Evolutionary conservation across 2,888 invertebrate genomes (phyloP).

Genomic region (Pachycephus smyrnensis): DNA sequence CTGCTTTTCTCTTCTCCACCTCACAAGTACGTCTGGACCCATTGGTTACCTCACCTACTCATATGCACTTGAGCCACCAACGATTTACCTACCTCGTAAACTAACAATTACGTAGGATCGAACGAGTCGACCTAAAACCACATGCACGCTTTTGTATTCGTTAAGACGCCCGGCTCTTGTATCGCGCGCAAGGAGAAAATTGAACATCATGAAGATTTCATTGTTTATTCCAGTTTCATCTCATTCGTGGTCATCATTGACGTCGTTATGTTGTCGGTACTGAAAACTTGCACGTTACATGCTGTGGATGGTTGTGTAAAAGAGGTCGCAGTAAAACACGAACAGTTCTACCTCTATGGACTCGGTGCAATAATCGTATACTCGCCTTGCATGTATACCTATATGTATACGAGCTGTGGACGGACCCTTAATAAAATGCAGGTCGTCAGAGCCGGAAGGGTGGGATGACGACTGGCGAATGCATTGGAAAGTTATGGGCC

Average conservation of each 20-base stretch:
- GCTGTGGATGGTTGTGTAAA: neutral
- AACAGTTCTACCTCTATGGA: neutral
- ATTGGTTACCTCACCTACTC: neutral
- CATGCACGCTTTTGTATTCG: neutral
- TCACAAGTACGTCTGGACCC: neutral
- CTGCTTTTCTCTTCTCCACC: neutral
- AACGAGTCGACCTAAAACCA: neutral
- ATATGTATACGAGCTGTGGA: neutral
- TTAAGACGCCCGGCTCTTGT: neutral
- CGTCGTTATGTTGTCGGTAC: neutral
- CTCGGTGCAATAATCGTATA: neutral
- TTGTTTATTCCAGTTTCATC: neutral
- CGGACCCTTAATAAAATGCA: conserved; percentile 18
- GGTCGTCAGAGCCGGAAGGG: conserved; percentile 11
- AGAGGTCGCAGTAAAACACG: neutral
- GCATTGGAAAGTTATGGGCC: conserved; percentile 23
- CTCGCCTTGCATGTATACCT: neutral
- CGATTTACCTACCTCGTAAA: neutral
- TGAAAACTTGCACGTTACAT: neutral
- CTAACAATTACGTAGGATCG: neutral
- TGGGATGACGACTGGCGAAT: conserved; percentile 15
- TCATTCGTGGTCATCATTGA: neutral
- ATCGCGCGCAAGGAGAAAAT: neutral
- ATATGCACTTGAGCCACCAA: neutral
- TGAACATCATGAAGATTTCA: neutral